Base-by-base conservation (phyloP, 64 coral and sea anemone species). In the Porites australiensis region DNA sequence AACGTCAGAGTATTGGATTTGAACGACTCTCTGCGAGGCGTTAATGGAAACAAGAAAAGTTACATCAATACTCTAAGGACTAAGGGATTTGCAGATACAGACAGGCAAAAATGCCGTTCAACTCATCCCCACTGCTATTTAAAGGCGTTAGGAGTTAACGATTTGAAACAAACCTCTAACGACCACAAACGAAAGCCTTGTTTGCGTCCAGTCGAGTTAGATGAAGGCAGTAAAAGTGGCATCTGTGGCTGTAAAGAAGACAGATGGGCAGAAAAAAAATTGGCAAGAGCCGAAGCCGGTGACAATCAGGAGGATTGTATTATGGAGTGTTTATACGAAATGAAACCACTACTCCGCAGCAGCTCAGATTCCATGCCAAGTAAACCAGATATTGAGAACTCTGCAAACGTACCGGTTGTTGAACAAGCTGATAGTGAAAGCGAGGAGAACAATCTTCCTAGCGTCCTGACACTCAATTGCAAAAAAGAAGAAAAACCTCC, bases 1-100 rank as follows among this genome's bases (percentile, higher is more conserved):
- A 68, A 67, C 7, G 19, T 84, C 21, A 66, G 62, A 84, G 46
- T 84, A 8, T 9, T 84, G 21, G n/a, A 84, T 68, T 18, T 84
- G 14, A 84, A 84, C 46, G 45, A n/a, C 4, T 21, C 73, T 47
- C 4, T 75, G 3, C 44, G 47, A 37, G 27, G 27, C 45, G 73
- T 84, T 51, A 63, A 46, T 50, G 62, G 67, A 16, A 13, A 84
- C 46, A 45, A 22, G 44, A 52, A 69, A 84, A 67, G 18, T 4
- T 8, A 13, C 20, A 15, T 16, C 19, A 21, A 1, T 12, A 4
- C 18, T 68, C 46, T 51, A 18, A 68, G n/a, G 20, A 21, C 0
- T 67, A 61, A 2, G 18, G 44, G 13, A 64, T 68, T 49, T 50
- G 45, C 81, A 84, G 81, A 62, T 84, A 46, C 16, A 66, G 21